Conservation (phyloP, 1,140 invertebrate genomes). For the Carcinoscorpius rotundicauda region DNA sequence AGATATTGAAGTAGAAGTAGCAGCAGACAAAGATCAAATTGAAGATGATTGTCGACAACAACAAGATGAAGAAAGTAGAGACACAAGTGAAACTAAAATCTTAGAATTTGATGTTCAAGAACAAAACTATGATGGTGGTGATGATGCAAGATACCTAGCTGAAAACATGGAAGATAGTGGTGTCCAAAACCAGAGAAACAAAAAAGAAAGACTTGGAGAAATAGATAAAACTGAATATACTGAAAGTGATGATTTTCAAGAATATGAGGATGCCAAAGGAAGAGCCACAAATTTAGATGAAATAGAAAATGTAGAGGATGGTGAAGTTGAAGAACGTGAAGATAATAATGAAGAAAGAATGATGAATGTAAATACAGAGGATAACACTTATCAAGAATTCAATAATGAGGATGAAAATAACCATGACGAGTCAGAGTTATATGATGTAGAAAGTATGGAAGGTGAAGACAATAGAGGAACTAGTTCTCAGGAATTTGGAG, state of each 20-base stretch:
- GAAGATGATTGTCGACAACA: conserved; percentile 35
- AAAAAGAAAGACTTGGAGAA: no score
- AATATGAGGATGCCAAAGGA: conserved; percentile 16
- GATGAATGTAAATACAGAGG: no score
- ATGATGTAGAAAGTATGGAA: no score
- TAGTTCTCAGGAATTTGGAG: no score
- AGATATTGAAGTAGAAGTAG: conserved; percentile 37
- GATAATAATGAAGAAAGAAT: conserved; percentile 5
- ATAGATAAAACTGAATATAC: conserved; percentile 22
- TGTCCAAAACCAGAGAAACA: no score
- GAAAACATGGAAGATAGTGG: conserved; percentile 3
- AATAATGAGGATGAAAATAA: background rate
- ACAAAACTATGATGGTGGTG: conserved; percentile 7
- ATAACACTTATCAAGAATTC: background rate
- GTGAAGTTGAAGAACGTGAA: background rate
- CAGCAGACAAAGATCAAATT: conserved; percentile 46
- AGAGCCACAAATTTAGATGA: conserved; percentile 17
- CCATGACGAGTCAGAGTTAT: conserved; percentile 2
- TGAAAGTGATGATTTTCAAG: conserved; percentile 46
- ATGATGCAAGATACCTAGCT: conserved; percentile 5
- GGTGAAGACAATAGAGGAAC: no score
- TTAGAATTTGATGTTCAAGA: background rate
- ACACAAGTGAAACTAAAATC: background rate
- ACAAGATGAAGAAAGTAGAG: background rate
- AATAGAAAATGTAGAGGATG: conserved; percentile 7